Evolutionary conservation across 2,797 vertebrate species (phyloP).

Genomic region (Cynodonichthys magdalenae): DNA sequence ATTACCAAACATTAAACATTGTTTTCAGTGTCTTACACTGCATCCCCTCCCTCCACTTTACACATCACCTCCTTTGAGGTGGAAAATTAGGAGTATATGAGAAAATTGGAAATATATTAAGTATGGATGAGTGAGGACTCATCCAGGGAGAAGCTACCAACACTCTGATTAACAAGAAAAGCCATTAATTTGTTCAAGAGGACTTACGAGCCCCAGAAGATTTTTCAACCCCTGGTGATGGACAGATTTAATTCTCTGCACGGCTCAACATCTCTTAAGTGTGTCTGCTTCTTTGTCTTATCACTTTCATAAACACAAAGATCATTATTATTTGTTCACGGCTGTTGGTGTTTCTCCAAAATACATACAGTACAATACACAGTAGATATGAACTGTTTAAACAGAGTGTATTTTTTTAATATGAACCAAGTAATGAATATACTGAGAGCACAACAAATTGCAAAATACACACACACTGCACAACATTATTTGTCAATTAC

Average conservation of each 20-base stretch:
- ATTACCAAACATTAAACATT: neutral
- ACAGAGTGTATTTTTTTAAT: no score
- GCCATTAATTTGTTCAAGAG: constrained; percentile 67
- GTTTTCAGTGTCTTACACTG: neutral
- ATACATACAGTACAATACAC: no score
- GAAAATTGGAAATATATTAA: constrained; percentile 53
- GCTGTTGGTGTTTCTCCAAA: no score
- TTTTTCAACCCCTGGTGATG: constrained; percentile 42
- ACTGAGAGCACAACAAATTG: no score
- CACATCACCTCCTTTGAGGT: constrained; percentile 24
- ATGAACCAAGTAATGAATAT: no score
- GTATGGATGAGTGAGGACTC: constrained; percentile 54
- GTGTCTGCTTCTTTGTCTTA: constrained; percentile 17
- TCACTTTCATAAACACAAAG: constrained; percentile 9
- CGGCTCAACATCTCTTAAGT: constrained; percentile 38
- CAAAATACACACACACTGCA: no score
- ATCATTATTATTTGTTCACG: constrained; percentile 4
- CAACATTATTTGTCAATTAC: no score
- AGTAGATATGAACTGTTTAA: no score
- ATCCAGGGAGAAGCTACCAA: constrained; percentile 48
- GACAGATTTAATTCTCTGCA: constrained; percentile 50
- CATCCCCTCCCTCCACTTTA: neutral
- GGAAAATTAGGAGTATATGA: constrained; percentile 34
- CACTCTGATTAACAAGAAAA: constrained; percentile 50
- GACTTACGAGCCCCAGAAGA: constrained; percentile 56